phyloP scores from a whole-genome alignment of 2,888 invertebrate species.

The Thymelicus acteon region DNA sequence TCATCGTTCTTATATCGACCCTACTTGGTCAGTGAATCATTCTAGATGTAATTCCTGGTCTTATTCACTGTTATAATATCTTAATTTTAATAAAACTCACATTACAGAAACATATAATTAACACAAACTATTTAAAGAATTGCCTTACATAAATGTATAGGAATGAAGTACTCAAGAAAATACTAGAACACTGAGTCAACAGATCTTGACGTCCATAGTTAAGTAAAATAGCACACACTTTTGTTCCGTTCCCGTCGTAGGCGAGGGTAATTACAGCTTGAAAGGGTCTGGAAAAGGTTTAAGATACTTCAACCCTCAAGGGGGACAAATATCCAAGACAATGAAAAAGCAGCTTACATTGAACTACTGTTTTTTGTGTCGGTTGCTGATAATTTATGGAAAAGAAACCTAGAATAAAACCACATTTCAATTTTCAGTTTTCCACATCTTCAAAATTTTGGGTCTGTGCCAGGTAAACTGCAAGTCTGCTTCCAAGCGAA shows the following conservation, averaged over 20 bases:
- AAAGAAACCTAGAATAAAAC: background rate
- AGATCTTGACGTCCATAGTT: background rate
- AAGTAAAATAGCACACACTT: background rate
- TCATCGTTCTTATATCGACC: too few species aligned
- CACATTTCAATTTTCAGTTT: background rate
- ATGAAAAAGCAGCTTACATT: conserved; percentile 1
- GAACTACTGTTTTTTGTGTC: background rate
- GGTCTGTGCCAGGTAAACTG: too few species aligned
- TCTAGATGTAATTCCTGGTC: too few species aligned
- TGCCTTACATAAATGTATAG: too few species aligned
- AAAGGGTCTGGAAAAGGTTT: background rate
- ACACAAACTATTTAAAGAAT: too few species aligned
- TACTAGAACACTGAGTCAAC: background rate
- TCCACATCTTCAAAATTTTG: too few species aligned
- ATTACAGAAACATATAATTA: too few species aligned
- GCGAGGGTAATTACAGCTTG: background rate
- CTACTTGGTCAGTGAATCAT: too few species aligned
- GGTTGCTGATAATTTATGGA: background rate
- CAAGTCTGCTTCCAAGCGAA: too few species aligned
- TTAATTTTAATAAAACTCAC: too few species aligned
- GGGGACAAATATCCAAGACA: background rate
- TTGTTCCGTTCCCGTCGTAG: background rate
- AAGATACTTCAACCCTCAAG: background rate
- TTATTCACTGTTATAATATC: too few species aligned
- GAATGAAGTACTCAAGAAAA: background rate